Evolutionary conservation across 2,888 invertebrate genomes (phyloP), one percentile per base, ranked within the genome.

Genomic region (Pseudococcus viburni): DNA sequence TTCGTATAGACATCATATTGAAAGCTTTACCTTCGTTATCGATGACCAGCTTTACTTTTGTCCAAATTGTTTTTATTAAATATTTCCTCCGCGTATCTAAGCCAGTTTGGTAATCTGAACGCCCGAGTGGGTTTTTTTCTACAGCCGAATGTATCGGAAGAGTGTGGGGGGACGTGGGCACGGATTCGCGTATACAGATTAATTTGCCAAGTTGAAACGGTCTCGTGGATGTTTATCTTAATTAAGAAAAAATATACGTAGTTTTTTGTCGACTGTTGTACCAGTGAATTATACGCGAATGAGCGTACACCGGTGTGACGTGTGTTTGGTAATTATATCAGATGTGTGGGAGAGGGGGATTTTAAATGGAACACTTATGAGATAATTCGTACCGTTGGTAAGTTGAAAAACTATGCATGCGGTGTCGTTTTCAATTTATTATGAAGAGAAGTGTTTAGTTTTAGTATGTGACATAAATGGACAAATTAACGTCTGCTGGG

Each of bases 1-100:
- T 84, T 84, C 33, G 84, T n/a, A 42, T n/a, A 51, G 55, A 84
- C 84, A 55, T 26, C 22, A 51, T 84, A 73, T 73, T 33, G 73
- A 73, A 73, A 73, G 73, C 33, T 73, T 73, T 73, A 73, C 73
- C 33, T 73, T 73, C 73, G 73, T 33, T 73, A 73, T 73, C 73
- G 73, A 73, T 73, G 33, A 15, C 33, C 73, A 26, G 4, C 42
- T 42, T 3, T 73, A 73, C 73, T 33, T 11, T 17, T 26, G 17
- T 73, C 33, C 33, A 73, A 64, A 73, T 73, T 73, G 33, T 73
- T 73, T 73, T 73, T 73, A 73, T 73, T 73, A 73, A 33, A 73
- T 73, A 73, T 73, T 17, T 33, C 33, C 17, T 6, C 11, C 33
- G 17, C 17, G 73, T 42, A 42, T 42, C 9, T 8, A 5, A 39